Evolutionary conservation across 2,888 invertebrate genomes (phyloP), one percentile per base, ranked within the genome.

Genomic region (Mechanitis messenoides): DNA sequence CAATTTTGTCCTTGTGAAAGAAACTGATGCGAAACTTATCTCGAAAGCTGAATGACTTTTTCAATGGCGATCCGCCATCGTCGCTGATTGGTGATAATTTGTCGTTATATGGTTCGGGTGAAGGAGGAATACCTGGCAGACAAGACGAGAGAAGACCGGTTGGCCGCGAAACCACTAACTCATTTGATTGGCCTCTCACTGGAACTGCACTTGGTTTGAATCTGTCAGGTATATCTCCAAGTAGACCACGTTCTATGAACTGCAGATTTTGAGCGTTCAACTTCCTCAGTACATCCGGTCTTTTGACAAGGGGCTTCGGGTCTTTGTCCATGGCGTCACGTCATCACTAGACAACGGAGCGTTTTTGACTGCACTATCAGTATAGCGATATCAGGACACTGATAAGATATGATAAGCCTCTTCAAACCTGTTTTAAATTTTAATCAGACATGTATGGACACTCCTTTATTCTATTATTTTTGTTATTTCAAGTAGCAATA

Each of bases 131-230:
- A 47, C 79, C 74, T 1, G 85, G 85, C 2, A 87, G 71, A 69
- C 86, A 88, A 53, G 85, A 74, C 12, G 89, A 84, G 68, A 88
- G 74, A 65, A 90, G 69, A 64, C 84, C 75, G 3, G 82, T 82
- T 66, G 91, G 90, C 83, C 89, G 91, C 61, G 91, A 81, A 64
- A 91, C 81, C 61, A 87, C 81, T 60, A 89, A 68, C 45, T 81
- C 79, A 62, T 76, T 75, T 12, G 84, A 84, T 72, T 85, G 80
- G 55, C 81, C 81, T 68, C 84, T 69, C 20, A 77, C 74, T 3
- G 84, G 84, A 42, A 80, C 69, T 20, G 79, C 68, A 64, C 72
- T 79, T 33, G 87, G 85, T 62, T 84, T 85, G 0, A 90, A 80
- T 72, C 84, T 86, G 12, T 83, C 80, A 2, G 88, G 84, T 11